Base-by-base conservation (phyloP, 2,113 vertebrate species). In the Eulemur rufifrons region DNA sequence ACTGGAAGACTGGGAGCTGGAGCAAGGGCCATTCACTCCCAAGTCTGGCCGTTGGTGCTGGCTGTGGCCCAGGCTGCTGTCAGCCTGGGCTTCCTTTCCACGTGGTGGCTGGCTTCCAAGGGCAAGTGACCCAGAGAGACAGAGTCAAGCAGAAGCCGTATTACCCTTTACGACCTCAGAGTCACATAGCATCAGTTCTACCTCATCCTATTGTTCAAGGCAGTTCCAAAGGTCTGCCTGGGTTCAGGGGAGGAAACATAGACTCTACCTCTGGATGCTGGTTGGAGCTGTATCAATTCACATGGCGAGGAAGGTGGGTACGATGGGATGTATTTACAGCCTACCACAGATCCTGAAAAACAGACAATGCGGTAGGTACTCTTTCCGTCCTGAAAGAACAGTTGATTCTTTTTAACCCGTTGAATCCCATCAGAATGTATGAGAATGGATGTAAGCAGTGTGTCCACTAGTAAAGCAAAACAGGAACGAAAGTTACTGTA, bases 201-300 rank as follows among this genome's bases (percentile, higher is more conserved):
- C 73, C 14, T 50, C 39, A 8, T 69, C 27, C 59, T 59, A 2
- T 29, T 2, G 34, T 37, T 52, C 54, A 54, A n/a, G 37, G 42
- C 32, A 37, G 27, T 64, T 80, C 39, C 29, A 3, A n/a, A 34
- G 59, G 10, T 45, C 25, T 29, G 27, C 27, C n/a, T 8, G 64
- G 69, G n/a, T 14, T 83, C 21, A 6, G 39, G 54, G n/a, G 10
- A 47, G n/a, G 18, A 32, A n/a, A 29, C 6, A 4, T 12, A 80
- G 29, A 56, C 8, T 23, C 42, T 63, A 0, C 14, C 18, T 82
- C n/a, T 84, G 8, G 0, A 4, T 1, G 47, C n/a, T 84, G 8
- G 0, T 3, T 1, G 47, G 23, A 27, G 50, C 32, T 8, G 0
- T 17, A 4, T 23, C 47, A 2, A 3, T 14, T 20, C 80, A 34